These are phyloP conservation scores for Euproctis similis DNA, from an alignment of 2,888 invertebrate genomes.

Conservation along the genomic window DNA sequence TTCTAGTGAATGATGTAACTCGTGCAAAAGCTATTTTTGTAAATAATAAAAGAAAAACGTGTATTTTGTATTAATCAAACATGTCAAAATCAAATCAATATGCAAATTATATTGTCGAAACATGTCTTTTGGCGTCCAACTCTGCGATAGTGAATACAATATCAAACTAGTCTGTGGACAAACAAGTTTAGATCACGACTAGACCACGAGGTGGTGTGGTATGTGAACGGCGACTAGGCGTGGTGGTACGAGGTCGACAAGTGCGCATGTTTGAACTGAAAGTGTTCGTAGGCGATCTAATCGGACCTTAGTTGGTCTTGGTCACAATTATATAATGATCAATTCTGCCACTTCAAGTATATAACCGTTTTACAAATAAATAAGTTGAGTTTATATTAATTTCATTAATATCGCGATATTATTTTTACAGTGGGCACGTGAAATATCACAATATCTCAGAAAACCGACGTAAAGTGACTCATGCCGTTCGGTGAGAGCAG, in stretches of 20 bases:
- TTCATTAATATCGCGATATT: too few species aligned
- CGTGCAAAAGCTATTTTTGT: too few species aligned
- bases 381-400: too few species aligned
- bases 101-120: constrained; percentile 10
- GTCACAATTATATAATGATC: constrained; percentile 4
- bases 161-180: constrained; percentile 26
- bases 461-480: too few species aligned
- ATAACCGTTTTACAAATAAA: too few species aligned
- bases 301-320: constrained; percentile 1
- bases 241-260: constrained; percentile 54
- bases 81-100: constrained; percentile 1
- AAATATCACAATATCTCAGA: too few species aligned
- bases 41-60: too few species aligned
- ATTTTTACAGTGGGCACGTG: too few species aligned
- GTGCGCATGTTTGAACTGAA: constrained; percentile 48
- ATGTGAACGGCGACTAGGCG: constrained; percentile 59
- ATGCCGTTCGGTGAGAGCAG: too few species aligned
- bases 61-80: not conserved
- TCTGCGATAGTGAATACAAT: constrained; percentile 14
- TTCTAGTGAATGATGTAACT: too few species aligned
- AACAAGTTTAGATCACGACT: constrained; percentile 61
- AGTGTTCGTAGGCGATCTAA: constrained; percentile 31
- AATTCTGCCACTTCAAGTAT: too few species aligned
- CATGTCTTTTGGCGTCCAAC: constrained; percentile 16
- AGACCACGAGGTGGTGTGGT: constrained; percentile 39